Conservation (phyloP, 2,797 vertebrate genomes). For the Scolopax rusticola region DNA sequence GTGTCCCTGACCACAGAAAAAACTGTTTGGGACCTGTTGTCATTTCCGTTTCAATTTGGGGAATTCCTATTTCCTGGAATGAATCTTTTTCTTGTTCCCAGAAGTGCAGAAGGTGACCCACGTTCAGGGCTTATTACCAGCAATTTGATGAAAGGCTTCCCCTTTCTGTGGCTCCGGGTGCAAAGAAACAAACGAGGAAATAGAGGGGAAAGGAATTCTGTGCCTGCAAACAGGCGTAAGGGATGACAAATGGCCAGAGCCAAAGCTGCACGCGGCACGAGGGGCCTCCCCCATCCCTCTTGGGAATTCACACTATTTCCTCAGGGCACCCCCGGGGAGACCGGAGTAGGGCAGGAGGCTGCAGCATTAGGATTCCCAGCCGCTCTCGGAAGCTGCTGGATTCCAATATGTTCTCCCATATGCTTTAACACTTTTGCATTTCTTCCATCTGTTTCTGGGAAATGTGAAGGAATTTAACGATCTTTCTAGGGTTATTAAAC, state of each 20-base stretch:
- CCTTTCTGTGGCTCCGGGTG: not conserved
- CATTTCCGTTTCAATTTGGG: not conserved
- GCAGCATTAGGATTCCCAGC: not conserved
- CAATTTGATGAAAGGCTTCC: not conserved
- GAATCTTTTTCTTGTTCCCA: not conserved
- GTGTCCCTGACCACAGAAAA: not conserved
- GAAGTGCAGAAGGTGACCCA: not conserved
- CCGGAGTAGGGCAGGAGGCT: not conserved
- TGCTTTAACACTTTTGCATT: constrained; percentile 75
- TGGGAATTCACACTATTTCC: not conserved
- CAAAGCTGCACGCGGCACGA: not conserved
- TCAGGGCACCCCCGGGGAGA: rapidly evolving
- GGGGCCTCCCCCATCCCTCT: not conserved
- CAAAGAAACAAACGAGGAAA: not conserved
- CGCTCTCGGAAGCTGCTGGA: constrained; percentile 25
- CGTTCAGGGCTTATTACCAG: not conserved
- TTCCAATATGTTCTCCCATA: constrained; percentile 79
- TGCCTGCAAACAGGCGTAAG: not conserved
- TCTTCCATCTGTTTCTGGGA: constrained; percentile 83
- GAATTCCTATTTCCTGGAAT: not conserved
- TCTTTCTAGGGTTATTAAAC: constrained; percentile 85
- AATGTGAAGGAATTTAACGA: constrained; percentile 79
- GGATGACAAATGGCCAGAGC: not conserved
- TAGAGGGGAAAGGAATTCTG: not conserved
- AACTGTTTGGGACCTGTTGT: not conserved